Evolutionary conservation across 1,140 invertebrate genomes (phyloP).

Genomic region (Sipha flava): DNA sequence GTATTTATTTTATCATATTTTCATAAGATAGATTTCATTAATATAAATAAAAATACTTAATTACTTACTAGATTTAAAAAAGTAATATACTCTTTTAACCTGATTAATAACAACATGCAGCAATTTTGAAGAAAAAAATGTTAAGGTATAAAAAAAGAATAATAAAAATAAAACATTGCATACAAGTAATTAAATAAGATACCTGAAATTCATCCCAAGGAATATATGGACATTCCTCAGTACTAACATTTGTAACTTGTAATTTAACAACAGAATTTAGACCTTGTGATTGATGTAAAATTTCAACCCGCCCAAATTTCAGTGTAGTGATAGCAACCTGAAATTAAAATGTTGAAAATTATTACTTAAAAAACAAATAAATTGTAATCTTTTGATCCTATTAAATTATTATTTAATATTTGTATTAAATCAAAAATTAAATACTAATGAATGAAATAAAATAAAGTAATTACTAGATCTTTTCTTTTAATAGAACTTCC

Average conservation of each 20-base stretch:
- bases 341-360: constrained; percentile 8
- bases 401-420: too few species aligned
- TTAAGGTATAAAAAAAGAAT: neutral
- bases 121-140: neutral
- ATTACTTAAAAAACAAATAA: too few species aligned
- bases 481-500: constrained; percentile 67
- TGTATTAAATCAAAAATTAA: too few species aligned
- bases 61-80: neutral
- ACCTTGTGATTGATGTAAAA: constrained; percentile 69
- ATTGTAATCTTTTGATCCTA: too few species aligned
- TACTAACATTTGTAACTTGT: constrained; percentile 64
- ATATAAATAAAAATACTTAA: neutral
- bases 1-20: too few species aligned
- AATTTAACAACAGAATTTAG: constrained; percentile 63
- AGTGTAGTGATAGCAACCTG: constrained; percentile 75
- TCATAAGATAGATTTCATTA: too few species aligned
- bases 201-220: constrained; percentile 92
- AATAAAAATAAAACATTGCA: neutral
- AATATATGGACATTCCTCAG: constrained; percentile 76
- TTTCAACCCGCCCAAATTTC: constrained; percentile 70
- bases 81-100: neutral
- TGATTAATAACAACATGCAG: neutral
- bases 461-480: constrained; percentile 67
- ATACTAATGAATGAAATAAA: too few species aligned
- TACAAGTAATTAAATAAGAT: constrained; percentile 36